Percentiles rank a stretch among this genome's conserved stretches.
These are phyloP conservation scores for Thelaira solivaga DNA, from an alignment of 2,888 invertebrate species.

Conservation along the genomic window DNA sequence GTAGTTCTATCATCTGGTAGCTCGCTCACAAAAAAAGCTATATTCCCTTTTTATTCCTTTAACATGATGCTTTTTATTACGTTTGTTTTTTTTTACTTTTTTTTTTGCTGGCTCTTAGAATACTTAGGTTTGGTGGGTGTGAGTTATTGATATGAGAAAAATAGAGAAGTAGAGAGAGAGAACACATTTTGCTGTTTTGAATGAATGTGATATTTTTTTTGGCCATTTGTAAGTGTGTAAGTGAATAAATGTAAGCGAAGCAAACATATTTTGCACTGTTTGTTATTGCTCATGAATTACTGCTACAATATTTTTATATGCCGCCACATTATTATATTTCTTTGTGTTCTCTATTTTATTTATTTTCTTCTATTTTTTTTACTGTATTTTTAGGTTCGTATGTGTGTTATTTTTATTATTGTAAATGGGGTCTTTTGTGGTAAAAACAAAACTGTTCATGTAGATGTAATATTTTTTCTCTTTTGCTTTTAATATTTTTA, in stretches of 20 bases:
- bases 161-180: background rate
- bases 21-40: too few relatives aligned
- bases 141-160: too few relatives aligned
- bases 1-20: too few relatives aligned
- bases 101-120: too few relatives aligned
- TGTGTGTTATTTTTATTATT: conserved; percentile 27
- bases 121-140: too few relatives aligned
- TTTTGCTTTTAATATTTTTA: conserved; percentile 52
- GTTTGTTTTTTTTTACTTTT: too few relatives aligned
- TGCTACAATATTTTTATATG: conserved; percentile 59
- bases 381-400: background rate
- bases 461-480: too few relatives aligned
- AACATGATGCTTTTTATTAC: too few relatives aligned
- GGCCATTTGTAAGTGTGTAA: conserved; percentile 3
- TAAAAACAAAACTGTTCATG: conserved; percentile 40
- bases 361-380: background rate
- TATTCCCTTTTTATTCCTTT: too few relatives aligned
- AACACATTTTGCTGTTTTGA: background rate
- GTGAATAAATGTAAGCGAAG: too few relatives aligned
- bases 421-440: conserved; percentile 47
- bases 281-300: conserved; percentile 62
- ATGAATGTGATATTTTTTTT: conserved; percentile 1
- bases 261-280: conserved; percentile 47
- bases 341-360: conserved; percentile 4
- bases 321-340: conserved; percentile 57